A percentile compares a stretch with the other conserved stretches of the same genome.
Evolutionary conservation across 2,888 invertebrate species (phyloP).

Genomic region (Standfussiana lucernea): DNA sequence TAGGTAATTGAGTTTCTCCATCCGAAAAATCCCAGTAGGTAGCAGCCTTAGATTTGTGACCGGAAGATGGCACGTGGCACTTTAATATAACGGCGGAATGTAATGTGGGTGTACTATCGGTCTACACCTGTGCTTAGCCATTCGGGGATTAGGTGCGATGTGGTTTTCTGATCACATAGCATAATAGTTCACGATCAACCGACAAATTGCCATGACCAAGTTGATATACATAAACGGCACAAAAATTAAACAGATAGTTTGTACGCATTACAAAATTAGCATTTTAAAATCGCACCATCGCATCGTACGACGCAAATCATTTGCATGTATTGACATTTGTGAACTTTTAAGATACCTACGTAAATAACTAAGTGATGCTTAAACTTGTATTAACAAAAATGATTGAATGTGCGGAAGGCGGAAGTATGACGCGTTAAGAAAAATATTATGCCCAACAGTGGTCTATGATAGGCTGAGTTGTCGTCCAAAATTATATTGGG

Average conservation of each 20-base stretch:
- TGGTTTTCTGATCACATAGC: background rate
- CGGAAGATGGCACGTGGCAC: background rate
- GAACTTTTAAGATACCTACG: slow-evolving; percentile 48
- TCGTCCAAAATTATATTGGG: background rate
- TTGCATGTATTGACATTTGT: slow-evolving; percentile 60
- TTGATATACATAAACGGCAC: slow-evolving; percentile 29
- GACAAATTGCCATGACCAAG: slow-evolving; percentile 14
- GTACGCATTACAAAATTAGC: slow-evolving; percentile 53
- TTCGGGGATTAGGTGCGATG: background rate
- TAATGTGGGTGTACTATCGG: background rate
- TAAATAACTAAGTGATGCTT: background rate
- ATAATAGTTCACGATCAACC: slow-evolving; percentile 2
- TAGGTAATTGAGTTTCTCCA: background rate
- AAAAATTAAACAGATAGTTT: slow-evolving; percentile 25
- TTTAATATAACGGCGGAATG: background rate
- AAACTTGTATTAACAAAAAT: background rate
- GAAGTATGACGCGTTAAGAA: background rate
- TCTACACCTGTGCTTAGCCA: background rate
- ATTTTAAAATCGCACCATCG: slow-evolving; percentile 49
- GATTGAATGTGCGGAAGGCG: background rate
- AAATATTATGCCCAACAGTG: background rate
- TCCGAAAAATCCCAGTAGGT: background rate
- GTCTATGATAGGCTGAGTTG: background rate
- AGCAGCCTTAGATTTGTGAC: background rate
- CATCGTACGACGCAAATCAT: slow-evolving; percentile 39